Percentiles rank a stretch among this genome's conserved stretches.
phyloP scores from a whole-genome alignment of 1,140 invertebrate species.

The Lethrus apterus region DNA sequence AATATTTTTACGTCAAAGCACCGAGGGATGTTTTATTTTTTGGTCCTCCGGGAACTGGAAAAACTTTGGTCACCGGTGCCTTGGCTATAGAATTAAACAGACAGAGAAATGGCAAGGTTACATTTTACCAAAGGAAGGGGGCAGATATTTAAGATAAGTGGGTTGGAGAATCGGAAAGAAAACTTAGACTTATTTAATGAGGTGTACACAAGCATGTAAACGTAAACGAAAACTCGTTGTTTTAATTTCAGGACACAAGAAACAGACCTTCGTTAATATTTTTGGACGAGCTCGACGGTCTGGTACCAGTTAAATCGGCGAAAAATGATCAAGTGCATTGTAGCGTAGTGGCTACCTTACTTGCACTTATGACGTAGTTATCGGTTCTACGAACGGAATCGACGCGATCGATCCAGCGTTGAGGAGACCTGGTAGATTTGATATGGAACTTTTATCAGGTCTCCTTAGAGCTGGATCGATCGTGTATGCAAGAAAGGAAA shows the following conservation, averaged over 20 bases:
- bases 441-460: slow-evolving; percentile 71
- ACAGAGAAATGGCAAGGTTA: slow-evolving; percentile 42
- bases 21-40: slow-evolving; percentile 68
- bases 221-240: slow-evolving; percentile 1
- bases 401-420: slow-evolving; percentile 78
- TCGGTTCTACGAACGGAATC: slow-evolving; percentile 76
- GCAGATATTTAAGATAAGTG: slow-evolving; percentile 50
- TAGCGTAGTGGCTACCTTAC: slow-evolving; percentile 81
- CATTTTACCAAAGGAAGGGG: slow-evolving; percentile 48
- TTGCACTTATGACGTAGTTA: slow-evolving; percentile 81
- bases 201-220: slow-evolving; percentile 25
- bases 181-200: slow-evolving; percentile 45
- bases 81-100: slow-evolving; percentile 45
- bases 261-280: slow-evolving; percentile 80
- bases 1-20: slow-evolving; percentile 58
- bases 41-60: slow-evolving; percentile 63
- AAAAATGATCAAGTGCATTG: slow-evolving; percentile 88
- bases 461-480: too few relatives aligned
- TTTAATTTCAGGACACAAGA: slow-evolving; percentile 55
- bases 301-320: slow-evolving; percentile 77
- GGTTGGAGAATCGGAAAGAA: slow-evolving; percentile 50
- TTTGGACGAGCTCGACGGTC: slow-evolving; percentile 83
- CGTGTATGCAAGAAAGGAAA: slow-evolving; percentile 44
- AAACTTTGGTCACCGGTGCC: slow-evolving; percentile 47
- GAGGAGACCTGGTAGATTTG: slow-evolving; percentile 74